Conservation (phyloP, 2,888 invertebrate genomes). For the Troglohyphantes excavatus region DNA sequence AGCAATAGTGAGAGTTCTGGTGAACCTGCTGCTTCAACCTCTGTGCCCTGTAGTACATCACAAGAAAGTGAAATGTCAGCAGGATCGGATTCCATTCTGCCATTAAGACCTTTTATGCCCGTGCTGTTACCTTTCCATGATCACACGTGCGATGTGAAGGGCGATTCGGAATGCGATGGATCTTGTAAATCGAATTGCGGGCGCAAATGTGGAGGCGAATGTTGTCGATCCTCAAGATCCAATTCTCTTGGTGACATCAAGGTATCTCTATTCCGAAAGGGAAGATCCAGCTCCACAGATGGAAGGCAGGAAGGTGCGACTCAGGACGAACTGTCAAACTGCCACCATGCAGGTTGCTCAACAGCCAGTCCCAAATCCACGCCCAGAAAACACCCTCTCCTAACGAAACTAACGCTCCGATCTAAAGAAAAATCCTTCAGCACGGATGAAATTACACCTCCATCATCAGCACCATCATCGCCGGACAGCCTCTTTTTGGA, state of each 20-base stretch:
- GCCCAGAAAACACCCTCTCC: slow-evolving; percentile 75
- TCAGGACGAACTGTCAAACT: slow-evolving; percentile 36
- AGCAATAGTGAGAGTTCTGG: not conserved
- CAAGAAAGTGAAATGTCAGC: slow-evolving; percentile 40
- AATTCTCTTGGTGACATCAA: slow-evolving; percentile 80
- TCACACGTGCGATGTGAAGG: slow-evolving; percentile 72
- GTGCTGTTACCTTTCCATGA: slow-evolving; percentile 77
- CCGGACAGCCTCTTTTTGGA: slow-evolving; percentile 77
- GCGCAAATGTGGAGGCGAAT: slow-evolving; percentile 49
- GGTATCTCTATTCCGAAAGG: slow-evolving; percentile 76
- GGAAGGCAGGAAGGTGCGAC: slow-evolving; percentile 67
- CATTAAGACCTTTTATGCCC: slow-evolving; percentile 80
- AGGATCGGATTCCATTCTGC: slow-evolving; percentile 64
- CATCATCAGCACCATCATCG: slow-evolving; percentile 77
- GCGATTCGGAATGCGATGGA: slow-evolving; percentile 57
- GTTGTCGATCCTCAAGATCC: slow-evolving; percentile 75
- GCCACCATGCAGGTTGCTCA: slow-evolving; percentile 26
- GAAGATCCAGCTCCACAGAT: slow-evolving; percentile 80
- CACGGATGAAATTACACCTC: slow-evolving; percentile 79
- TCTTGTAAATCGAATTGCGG: slow-evolving; percentile 40
- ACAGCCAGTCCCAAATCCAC: slow-evolving; percentile 71
- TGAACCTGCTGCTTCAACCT: not conserved
- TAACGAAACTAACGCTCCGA: slow-evolving; percentile 75
- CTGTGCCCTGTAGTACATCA: not conserved
- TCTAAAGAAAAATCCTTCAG: slow-evolving; percentile 80